A percentile compares a stretch with the other conserved stretches of the same genome.
These are phyloP conservation scores for Leptoteleia sp. DNA, from an alignment of 1,140 invertebrate species.

Conservation along the genomic window DNA sequence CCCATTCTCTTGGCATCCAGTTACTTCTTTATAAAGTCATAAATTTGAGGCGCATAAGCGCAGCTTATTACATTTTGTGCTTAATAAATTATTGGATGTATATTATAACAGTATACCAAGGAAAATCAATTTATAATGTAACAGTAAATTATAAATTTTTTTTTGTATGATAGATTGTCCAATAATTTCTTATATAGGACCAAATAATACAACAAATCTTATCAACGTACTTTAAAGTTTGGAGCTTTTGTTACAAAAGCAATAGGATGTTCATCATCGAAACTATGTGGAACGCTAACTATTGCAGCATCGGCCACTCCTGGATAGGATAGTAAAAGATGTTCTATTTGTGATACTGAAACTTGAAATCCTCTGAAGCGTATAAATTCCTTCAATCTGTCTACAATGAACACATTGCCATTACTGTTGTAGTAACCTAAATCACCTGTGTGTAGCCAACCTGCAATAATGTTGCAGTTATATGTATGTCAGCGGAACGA, in stretches of 20 bases:
- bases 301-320: slow-evolving; percentile 89
- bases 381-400: slow-evolving; percentile 84
- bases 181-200: slow-evolving; percentile 22
- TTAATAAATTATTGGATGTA: neutral
- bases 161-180: slow-evolving; percentile 16
- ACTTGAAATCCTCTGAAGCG: slow-evolving; percentile 83
- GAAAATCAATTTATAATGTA: slow-evolving; percentile 16
- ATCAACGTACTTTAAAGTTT: slow-evolving; percentile 70
- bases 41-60: too few species aligned
- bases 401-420: slow-evolving; percentile 59
- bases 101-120: neutral
- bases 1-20: too few species aligned
- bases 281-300: slow-evolving; percentile 87
- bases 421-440: slow-evolving; percentile 82
- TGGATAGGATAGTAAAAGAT: slow-evolving; percentile 71
- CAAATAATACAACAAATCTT: slow-evolving; percentile 51
- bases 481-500: slow-evolving; percentile 8
- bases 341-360: slow-evolving; percentile 70
- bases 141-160: slow-evolving; percentile 17
- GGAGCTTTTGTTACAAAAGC: slow-evolving; percentile 83
- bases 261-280: slow-evolving; percentile 87
- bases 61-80: neutral
- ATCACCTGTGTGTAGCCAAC: slow-evolving; percentile 90
- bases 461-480: slow-evolving; percentile 32
- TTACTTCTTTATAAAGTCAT: too few species aligned